Evolutionary conservation across 2,888 invertebrate genomes (phyloP), one percentile per base, ranked within the genome.

Genomic region (Drosophila buzzatii): DNA sequence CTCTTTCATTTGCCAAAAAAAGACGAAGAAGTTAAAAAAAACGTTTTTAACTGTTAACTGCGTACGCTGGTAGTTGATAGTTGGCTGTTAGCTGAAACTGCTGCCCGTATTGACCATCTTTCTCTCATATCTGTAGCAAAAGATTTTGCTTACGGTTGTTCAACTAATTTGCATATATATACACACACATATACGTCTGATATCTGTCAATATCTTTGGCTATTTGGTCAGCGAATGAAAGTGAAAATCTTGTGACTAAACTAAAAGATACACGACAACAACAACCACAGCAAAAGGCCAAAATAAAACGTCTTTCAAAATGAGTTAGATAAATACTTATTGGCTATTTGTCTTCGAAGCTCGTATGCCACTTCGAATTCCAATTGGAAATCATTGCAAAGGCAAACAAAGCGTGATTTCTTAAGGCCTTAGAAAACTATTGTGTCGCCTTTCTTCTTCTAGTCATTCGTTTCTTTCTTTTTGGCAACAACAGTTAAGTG

Each of bases 1-100:
- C 85, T 85, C 85, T 85, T 85, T 85, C 85, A 82, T 89, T 89
- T 87, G 82, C 85, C 85, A 74, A 85, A 85, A 88, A 73, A 42
- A 18, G 47, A 60, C 42, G 23, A 37, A 16, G 51, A 53, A 37
- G 20, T 12, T 49, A 27, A 3, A 27, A 27, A 39, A 55, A 71
- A 76, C 52, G 68, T 42, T 74, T 66, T 59, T 68, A 62, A 60
- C 51, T 70, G 70, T 55, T 42, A 47, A 27, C 37, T 47, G 58
- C 58, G 58, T 59, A 59, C 49, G 47, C 31, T 53, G 23, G 16
- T 62, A 45, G 59, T 41, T 51, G 51, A 35, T 51, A 51, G 33
- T 35, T 33, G 33, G 18, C 35, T 18, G 33, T 53, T 53, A 47
- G 57, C 41, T 62, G 58, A 44, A 67, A 67, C 18, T 53, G 45